Evolutionary conservation across 2,797 vertebrate genomes (phyloP), one percentile per base, ranked within the genome.

Genomic region (Peromyscus attwateri): DNA sequence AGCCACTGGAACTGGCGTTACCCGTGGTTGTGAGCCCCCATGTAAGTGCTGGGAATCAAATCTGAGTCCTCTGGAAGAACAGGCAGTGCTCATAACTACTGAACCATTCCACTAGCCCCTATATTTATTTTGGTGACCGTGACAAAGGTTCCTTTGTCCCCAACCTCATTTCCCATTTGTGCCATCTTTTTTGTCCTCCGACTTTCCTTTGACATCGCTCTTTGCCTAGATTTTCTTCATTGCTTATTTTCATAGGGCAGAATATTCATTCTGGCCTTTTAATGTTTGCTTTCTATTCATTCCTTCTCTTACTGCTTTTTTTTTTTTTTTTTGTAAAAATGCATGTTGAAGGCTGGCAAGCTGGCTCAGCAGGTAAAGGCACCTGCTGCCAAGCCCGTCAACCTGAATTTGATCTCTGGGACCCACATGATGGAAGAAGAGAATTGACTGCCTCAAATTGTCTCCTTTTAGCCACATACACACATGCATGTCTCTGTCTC

Each of bases 171-270:
- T 90, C 46, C 29, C 12, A 71, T 62, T 75, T 66, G 90, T 40
- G 49, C 40, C 68, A 37, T 25, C 81, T 76, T n/a, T 70, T 1
- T 70, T 34, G 55, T 23, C 16, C 57, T 82, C 17, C 57, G 23
- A 46, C 17, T 21, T 89, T 46, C 16, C 3, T 49, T 87, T 73
- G 75, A 81, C 14, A 55, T 49, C 40, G 21, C 17, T 40, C 76
- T 91, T 55, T 94, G 60, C 66, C n/a, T 83, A 57, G 55, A 88
- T 92, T 96, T 85, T 77, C 85, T 87, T 57, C 23, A 62, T 27
- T 87, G 87, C 90, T 89, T 89, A 27, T 96, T 92, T 96, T 89
- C 49, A 84, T 62, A n/a, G 79, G n/a, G 23, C 49, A 57, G 17
- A 92, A 70, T 4, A 85, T 82, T 37, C 27, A 57, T 88, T 81